Evolutionary conservation across 1,140 invertebrate species (phyloP).

Genomic region (Macrocentrus cingulum): DNA sequence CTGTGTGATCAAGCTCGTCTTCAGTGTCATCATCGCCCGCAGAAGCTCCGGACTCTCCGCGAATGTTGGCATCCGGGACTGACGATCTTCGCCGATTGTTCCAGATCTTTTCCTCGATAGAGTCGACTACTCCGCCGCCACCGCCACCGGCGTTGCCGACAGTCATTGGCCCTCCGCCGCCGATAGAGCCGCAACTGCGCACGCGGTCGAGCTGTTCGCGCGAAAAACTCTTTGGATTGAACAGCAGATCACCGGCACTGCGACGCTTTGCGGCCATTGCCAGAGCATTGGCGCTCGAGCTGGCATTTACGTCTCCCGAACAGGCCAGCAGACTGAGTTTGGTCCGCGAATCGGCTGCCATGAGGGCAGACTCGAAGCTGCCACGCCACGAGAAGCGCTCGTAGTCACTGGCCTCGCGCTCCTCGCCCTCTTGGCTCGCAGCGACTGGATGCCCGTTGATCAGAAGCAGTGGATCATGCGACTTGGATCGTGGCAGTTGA

Average conservation of each 20-base stretch:
- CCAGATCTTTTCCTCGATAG: conserved; percentile 56
- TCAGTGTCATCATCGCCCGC: conserved; percentile 71
- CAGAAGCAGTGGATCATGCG: conserved; percentile 73
- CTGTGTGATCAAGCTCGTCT: conserved; percentile 57
- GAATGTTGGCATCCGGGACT: conserved; percentile 66
- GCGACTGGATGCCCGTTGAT: conserved; percentile 57
- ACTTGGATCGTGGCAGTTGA: conserved; percentile 69
- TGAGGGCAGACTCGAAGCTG: conserved; percentile 84
- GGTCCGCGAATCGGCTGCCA: conserved; percentile 79
- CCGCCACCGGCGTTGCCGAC: conserved; percentile 61
- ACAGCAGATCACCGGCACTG: conserved; percentile 76
- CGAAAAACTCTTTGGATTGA: conserved; percentile 74
- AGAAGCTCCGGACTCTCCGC: conserved; percentile 64
- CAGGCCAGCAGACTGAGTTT: conserved; percentile 71
- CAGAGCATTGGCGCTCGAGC: conserved; percentile 65
- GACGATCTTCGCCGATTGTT: conserved; percentile 65
- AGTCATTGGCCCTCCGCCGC: conserved; percentile 64
- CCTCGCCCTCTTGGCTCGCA: conserved; percentile 64
- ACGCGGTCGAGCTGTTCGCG: conserved; percentile 74
- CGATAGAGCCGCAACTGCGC: conserved; percentile 79
- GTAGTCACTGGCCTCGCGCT: conserved; percentile 80
- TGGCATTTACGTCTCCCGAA: conserved; percentile 63
- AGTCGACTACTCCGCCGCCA: conserved; percentile 54
- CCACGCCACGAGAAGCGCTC: conserved; percentile 87
- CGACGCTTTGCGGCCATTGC: conserved; percentile 72